phyloP scores from a whole-genome alignment of 1,140 invertebrate genomes.

The Hyles euphorbiae region DNA sequence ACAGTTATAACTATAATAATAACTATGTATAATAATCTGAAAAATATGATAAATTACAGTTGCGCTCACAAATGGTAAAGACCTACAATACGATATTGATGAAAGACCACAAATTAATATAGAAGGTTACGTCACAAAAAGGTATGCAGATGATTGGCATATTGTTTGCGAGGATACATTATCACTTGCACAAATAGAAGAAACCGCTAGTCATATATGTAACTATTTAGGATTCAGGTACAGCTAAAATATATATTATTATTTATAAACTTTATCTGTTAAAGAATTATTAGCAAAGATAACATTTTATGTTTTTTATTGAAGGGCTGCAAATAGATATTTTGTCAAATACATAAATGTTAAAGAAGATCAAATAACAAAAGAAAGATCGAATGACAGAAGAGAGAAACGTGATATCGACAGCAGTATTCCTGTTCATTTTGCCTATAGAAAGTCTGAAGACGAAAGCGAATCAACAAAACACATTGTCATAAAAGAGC shows the following conservation, averaged over 20 bases:
- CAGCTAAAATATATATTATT: background rate
- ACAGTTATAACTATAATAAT: background rate
- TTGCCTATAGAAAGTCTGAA: constrained; percentile 35
- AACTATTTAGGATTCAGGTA: constrained; percentile 79
- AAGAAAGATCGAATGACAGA: constrained; percentile 18
- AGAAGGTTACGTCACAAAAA: constrained; percentile 78
- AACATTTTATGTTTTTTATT: constrained; percentile 17
- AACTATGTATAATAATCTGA: background rate
- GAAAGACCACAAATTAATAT: constrained; percentile 75
- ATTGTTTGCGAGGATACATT: constrained; percentile 76
- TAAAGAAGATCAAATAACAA: constrained; percentile 35
- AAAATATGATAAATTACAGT: constrained; percentile 66
- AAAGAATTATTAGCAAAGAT: too few relatives aligned
- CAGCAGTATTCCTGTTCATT: constrained; percentile 35
- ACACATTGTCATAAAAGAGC: constrained; percentile 42
- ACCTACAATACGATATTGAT: constrained; percentile 77
- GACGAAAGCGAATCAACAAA: constrained; percentile 23
- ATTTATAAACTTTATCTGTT: too few relatives aligned
- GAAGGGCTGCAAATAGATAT: constrained; percentile 55
- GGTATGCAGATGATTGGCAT: constrained; percentile 77
- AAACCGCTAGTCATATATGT: constrained; percentile 74
- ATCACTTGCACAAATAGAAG: constrained; percentile 43
- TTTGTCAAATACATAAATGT: constrained; percentile 58
- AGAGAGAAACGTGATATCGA: constrained; percentile 36
- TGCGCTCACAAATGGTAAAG: constrained; percentile 78